phyloP scores from a whole-genome alignment of 2,113 vertebrate genomes.

The Tetraodon nigroviridis region DNA sequence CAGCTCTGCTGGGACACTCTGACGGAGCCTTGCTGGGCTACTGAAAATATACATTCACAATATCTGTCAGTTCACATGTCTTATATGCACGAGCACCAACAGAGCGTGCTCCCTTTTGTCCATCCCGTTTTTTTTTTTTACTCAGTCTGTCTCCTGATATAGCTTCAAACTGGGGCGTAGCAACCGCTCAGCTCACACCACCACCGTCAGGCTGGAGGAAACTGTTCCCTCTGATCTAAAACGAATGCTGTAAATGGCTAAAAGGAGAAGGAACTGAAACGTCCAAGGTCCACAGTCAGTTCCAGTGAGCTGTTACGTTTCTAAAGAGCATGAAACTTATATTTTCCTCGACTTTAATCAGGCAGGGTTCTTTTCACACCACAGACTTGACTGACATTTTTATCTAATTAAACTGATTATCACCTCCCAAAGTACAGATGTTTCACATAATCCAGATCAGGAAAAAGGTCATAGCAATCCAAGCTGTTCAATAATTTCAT shows the following conservation, averaged over 20 bases:
- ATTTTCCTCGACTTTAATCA: neutral
- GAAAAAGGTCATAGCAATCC: conserved; percentile 10
- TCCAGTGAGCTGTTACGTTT: too few relatives aligned
- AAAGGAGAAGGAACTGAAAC: too few relatives aligned
- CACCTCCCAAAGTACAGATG: conserved; percentile 27
- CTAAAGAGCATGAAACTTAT: neutral
- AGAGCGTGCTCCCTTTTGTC: conserved; percentile 25
- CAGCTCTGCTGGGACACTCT: conserved; percentile 45
- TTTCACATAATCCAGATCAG: conserved; percentile 20
- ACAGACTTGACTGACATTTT: conserved; percentile 31
- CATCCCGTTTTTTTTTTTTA: conserved; percentile 14
- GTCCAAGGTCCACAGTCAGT: too few relatives aligned
- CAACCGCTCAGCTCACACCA: conserved; percentile 16
- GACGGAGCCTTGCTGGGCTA: conserved; percentile 33
- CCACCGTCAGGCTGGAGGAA: too few relatives aligned
- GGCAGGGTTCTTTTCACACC: conserved; percentile 5
- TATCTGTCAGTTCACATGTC: conserved; percentile 40
- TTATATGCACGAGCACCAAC: conserved; percentile 62
- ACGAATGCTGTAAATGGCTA: too few relatives aligned
- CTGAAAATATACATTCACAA: conserved; percentile 45
- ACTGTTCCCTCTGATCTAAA: too few relatives aligned
- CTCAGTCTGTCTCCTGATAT: conserved; percentile 18
- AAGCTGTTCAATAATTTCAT: neutral
- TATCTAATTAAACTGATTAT: conserved; percentile 31
- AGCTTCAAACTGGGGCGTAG: conserved; percentile 27